phyloP scores from a whole-genome alignment of 2,888 invertebrate genomes.

The Folsomia candida region DNA sequence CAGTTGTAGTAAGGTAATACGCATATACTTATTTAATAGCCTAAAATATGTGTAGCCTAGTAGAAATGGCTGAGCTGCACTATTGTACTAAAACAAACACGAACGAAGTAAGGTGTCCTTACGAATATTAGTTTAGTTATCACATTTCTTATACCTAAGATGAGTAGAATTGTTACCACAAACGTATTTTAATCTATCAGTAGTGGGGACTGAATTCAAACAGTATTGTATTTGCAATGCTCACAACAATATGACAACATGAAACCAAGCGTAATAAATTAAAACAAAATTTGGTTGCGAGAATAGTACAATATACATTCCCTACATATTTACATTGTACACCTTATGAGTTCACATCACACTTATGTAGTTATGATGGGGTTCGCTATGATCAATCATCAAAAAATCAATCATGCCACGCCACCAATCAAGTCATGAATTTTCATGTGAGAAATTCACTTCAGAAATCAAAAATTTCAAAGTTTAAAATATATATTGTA shows the following conservation, averaged over 20 bases:
- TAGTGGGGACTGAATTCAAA: background rate
- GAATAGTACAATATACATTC: no score
- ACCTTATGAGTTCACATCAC: no score
- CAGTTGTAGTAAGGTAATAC: conserved; percentile 4
- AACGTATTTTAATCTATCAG: background rate
- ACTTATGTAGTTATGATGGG: no score
- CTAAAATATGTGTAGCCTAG: background rate
- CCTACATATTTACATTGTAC: no score
- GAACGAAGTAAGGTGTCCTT: conserved; percentile 16
- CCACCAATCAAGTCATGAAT: no score
- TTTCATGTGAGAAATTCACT: no score
- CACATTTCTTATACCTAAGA: background rate
- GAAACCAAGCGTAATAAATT: background rate
- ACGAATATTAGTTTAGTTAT: background rate
- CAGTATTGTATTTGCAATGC: background rate
- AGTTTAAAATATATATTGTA: no score
- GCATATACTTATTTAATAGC: background rate
- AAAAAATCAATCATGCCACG: no score
- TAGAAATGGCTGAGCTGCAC: background rate
- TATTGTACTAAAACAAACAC: conserved; percentile 21
- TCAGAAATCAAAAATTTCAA: no score
- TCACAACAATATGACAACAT: background rate
- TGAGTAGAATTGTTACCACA: background rate
- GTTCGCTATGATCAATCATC: no score
- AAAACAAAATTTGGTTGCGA: background rate